phyloP scores from a whole-genome alignment of 2,113 vertebrate genomes.

The Apaloderma vittatum region DNA sequence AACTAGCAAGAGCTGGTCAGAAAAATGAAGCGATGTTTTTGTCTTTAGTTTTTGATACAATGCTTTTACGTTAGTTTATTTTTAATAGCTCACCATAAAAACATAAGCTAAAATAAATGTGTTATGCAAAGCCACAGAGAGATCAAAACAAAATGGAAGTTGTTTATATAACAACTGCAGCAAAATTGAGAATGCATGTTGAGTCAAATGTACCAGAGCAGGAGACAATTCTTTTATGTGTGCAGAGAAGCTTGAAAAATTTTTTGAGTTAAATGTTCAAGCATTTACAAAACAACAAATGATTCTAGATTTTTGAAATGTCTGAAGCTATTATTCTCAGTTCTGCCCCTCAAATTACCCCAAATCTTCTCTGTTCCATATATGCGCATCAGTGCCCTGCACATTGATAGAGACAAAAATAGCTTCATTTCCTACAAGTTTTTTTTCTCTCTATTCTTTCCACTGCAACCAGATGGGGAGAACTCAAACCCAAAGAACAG shows the following conservation, averaged over 20 bases:
- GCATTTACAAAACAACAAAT: constrained; percentile 51
- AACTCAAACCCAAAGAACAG: background rate
- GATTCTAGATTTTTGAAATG: constrained; percentile 28
- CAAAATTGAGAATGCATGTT: constrained; percentile 68
- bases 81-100: background rate
- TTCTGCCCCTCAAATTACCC: constrained; percentile 43
- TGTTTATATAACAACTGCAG: constrained; percentile 50
- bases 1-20: background rate
- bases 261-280: constrained; percentile 41
- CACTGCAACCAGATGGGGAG: background rate
- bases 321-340: constrained; percentile 40
- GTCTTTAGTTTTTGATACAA: background rate
- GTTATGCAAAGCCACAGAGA: constrained; percentile 35
- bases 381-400: background rate
- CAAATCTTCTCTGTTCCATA: constrained; percentile 2
- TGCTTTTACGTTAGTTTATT: background rate
- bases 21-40: background rate
- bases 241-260: constrained; percentile 39
- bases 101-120: background rate
- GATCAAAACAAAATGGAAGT: constrained; percentile 42
- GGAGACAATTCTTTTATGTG: constrained; percentile 26
- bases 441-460: background rate
- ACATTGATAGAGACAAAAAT: background rate
- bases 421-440: background rate
- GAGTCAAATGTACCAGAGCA: constrained; percentile 60